Evolutionary conservation across 2,113 vertebrate genomes (phyloP).

Genomic region (Salvelinus alpinus): DNA sequence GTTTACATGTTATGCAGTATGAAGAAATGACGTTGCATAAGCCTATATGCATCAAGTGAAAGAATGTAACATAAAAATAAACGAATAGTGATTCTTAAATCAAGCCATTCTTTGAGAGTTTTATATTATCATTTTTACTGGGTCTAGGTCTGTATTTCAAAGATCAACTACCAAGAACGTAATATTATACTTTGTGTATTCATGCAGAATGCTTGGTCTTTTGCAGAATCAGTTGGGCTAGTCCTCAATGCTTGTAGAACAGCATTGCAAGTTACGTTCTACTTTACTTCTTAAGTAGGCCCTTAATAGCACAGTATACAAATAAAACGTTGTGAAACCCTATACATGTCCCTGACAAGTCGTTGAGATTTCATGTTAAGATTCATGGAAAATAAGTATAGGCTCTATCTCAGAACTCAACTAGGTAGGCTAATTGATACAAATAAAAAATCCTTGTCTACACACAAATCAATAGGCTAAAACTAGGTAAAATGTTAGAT

Average conservation of each 20-base stretch:
- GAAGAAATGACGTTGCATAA: slow-evolving; percentile 9
- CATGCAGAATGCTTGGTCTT: too few species aligned
- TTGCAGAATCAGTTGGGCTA: too few species aligned
- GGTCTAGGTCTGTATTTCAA: background rate
- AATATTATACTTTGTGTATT: too few species aligned
- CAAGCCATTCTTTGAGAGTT: slow-evolving; percentile 4
- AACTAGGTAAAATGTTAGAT: background rate
- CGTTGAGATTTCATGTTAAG: background rate
- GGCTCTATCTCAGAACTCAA: background rate
- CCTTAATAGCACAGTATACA: background rate
- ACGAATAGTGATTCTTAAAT: slow-evolving; percentile 13
- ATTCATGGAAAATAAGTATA: background rate
- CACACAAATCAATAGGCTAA: background rate
- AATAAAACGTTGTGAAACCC: background rate
- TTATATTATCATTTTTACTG: background rate
- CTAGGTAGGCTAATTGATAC: background rate
- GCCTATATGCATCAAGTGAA: slow-evolving; percentile 37
- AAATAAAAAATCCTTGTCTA: background rate
- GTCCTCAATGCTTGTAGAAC: background rate
- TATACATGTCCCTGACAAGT: background rate
- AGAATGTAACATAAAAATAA: slow-evolving; percentile 37
- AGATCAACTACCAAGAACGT: too few species aligned
- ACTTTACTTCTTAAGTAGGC: too few species aligned
- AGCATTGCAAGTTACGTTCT: background rate
- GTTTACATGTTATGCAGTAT: slow-evolving; percentile 44